Evolutionary conservation across 2,888 invertebrate species (phyloP).

Genomic region (Cheilosia pagana): DNA sequence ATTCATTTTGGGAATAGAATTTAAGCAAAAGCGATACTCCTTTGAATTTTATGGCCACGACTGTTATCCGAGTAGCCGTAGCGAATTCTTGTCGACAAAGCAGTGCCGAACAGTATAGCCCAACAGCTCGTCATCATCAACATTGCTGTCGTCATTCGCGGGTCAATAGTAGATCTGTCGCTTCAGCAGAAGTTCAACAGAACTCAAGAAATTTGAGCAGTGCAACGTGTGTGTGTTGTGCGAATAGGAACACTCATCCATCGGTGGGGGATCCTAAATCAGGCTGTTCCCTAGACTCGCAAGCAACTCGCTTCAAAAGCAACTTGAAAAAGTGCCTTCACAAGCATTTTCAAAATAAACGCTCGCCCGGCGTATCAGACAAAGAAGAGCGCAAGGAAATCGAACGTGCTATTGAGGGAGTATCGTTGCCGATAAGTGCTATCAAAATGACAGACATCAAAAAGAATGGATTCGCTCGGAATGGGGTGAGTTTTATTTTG

Average conservation of each 20-base stretch:
- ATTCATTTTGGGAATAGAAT: constrained; percentile 3
- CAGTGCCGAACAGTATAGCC: constrained; percentile 46
- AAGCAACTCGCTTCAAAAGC: constrained; percentile 57
- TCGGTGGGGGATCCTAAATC: constrained; percentile 4
- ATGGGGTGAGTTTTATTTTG: constrained; percentile 58
- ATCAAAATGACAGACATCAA: constrained; percentile 63
- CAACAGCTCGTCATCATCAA: constrained; percentile 49
- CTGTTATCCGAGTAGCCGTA: constrained; percentile 66
- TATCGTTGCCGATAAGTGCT: constrained; percentile 4
- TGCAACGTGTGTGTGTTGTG: constrained; percentile 50
- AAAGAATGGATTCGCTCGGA: constrained; percentile 63
- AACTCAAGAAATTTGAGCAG: constrained; percentile 27
- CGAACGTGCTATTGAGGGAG: constrained; percentile 10
- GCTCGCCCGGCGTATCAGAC: constrained; percentile 4
- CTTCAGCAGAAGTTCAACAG: background rate
- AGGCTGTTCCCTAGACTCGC: constrained; percentile 51
- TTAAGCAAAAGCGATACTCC: background rate
- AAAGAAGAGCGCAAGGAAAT: background rate
- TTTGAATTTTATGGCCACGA: constrained; percentile 67
- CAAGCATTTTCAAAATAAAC: constrained; percentile 49
- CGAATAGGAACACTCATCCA: background rate
- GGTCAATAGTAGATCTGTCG: constrained; percentile 5
- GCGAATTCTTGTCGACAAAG: constrained; percentile 65
- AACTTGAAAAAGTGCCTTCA: constrained; percentile 66
- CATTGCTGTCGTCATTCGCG: constrained; percentile 55